Evolutionary conservation across 2,113 vertebrate genomes (phyloP).

Genomic region (Hippocampus guttulatus): DNA sequence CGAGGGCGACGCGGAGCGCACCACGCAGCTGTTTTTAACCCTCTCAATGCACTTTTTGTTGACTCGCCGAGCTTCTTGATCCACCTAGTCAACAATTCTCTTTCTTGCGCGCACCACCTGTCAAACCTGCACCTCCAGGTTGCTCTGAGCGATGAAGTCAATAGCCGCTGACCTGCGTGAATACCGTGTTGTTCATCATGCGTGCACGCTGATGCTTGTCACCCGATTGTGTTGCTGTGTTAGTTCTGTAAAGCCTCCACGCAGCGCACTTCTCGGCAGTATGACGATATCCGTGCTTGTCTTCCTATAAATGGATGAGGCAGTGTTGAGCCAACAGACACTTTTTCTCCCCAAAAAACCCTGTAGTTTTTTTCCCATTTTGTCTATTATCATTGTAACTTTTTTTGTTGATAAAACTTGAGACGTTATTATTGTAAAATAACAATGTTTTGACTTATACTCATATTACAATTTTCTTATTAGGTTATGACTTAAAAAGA

Average conservation of each 20-base stretch:
- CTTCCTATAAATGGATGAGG: not conserved
- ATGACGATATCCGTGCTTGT: not conserved
- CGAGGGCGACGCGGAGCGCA: not conserved
- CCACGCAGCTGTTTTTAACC: not conserved
- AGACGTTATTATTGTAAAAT: too few species aligned
- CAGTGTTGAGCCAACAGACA: not conserved
- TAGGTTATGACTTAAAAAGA: too few species aligned
- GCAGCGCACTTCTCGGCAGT: not conserved
- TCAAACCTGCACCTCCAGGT: constrained; percentile 6
- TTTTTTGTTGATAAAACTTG: too few species aligned
- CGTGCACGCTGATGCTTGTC: not conserved
- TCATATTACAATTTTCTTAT: too few species aligned
- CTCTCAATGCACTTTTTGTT: not conserved
- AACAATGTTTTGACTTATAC: too few species aligned
- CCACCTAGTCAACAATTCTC: constrained; percentile 1
- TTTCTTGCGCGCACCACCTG: not conserved
- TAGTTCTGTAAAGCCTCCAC: not conserved
- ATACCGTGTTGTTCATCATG: not conserved
- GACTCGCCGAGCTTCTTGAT: not conserved
- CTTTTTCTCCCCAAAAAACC: not conserved
- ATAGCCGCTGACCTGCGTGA: not conserved
- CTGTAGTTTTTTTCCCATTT: too few species aligned
- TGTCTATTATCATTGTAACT: too few species aligned
- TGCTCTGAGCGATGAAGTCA: not conserved
- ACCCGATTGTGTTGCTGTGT: constrained; percentile 5